Base-by-base conservation (phyloP, 2,797 vertebrate species). In the Florisuga fusca region DNA sequence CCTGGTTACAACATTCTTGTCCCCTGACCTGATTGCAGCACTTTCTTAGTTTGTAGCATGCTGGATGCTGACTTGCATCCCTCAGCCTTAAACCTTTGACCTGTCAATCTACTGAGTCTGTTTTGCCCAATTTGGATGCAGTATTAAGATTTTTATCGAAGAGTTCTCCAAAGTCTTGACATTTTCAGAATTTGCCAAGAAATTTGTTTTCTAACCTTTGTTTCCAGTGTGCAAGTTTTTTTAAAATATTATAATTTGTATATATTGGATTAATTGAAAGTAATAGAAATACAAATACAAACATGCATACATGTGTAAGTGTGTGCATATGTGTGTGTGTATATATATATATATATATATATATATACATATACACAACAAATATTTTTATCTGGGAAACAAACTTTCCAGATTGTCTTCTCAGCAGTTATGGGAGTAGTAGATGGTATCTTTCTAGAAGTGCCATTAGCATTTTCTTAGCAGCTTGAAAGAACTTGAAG, bases 281-380 rank as follows among this genome's bases (percentile, higher is more conserved):
- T 12, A 73, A 21, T 53, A 7, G 10, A 9, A 71, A 59, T 45
- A 59, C 10, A 9, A 71, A 59, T 45, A 59, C 33, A 5, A 79
- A 59, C 11, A 16, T 15, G 1, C 18, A 7, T 31, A 3, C 4
- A 17, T 29, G 10, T 41, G 1, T 46, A 31, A 2, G 2, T 18
- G 41, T 43, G 4, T 11, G 26, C 5, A 15, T 51, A 26, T 76
- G 48, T 78, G 29, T 53, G 8, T 33, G 7, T 55, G 14, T 50
- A 5, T 51, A 13, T 51, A 26, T 23, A 23, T 50, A 48, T 48
- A 5, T 46, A n/a, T n/a, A n/a, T 38, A 45, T 45, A 19, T 45
- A 17, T 25, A 7, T 53, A 15, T 53, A 27, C 7, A 26, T 51
- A 50, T 14, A 8, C 18, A 17, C 57, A 36, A 57, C 9, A 67